Base-by-base conservation (phyloP, 2,113 vertebrate species). In the Prunella fulvescens region DNA sequence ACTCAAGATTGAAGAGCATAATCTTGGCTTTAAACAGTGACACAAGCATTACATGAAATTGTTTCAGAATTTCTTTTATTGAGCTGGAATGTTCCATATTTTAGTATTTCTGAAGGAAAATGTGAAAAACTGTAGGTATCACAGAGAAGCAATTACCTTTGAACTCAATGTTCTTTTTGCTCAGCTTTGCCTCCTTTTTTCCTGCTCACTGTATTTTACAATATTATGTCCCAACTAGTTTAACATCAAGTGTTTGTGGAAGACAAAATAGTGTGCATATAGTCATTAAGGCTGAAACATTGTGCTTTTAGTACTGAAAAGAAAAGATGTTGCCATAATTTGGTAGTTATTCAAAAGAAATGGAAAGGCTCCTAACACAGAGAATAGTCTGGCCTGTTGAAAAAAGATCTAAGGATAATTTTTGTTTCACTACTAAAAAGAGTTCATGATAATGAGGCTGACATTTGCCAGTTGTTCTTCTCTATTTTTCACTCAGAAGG, bases 401-500 rank as follows among this genome's bases (percentile, higher is more conserved):
- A 94, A 58, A 85, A 94, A 90, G 58, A 88, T 86, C 77, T 80
- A 81, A 93, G 78, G 70, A 48, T 92, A 81, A 72, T 92, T 89
- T 95, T 93, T 95, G 71, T 83, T 93, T 83, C 50, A 62, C 72
- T 82, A 10, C 86, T 95, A 90, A 94, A 96, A 95, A 42, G 76
- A 88, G 86, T 48, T 93, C 79, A 45, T 78, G 58, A 90, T 94
- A 95, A 96, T 92, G 89, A 96, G 37, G 54, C 81, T 96, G 95
- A 95, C 92, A 96, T 96, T 93, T 96, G 86, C 95, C 96, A 97
- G 96, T 96, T 97, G 96, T 90, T 96, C 87, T 50, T 83, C 69
- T 91, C 95, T 97, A 97, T 96, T 96, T 97, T 96, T 97, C 84
- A 39, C 92, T 91, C 65, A n/a, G 67, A 92, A 92, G 91, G 95